Evolutionary conservation across 2,797 vertebrate species (phyloP).

Genomic region (Gymnocypris eckloni): DNA sequence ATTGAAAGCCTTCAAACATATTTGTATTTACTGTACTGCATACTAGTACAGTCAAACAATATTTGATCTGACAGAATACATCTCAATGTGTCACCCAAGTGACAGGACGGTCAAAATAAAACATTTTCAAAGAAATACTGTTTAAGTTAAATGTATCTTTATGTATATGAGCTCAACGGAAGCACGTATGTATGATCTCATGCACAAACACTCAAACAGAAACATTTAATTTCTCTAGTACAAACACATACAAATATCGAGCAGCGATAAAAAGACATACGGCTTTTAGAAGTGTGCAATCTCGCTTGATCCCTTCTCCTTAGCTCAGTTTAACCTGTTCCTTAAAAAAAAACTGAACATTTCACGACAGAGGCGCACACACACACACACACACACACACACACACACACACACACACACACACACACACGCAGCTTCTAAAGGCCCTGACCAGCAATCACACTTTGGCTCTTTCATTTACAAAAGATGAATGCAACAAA

Average conservation of each 20-base stretch:
- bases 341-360: background rate
- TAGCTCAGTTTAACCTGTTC: background rate
- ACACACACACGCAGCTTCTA: constrained; percentile 4
- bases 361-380: constrained; percentile 25
- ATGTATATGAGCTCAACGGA: background rate
- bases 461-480: constrained; percentile 16
- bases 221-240: constrained; percentile 6
- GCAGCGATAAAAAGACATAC: background rate
- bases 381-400: background rate
- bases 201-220: constrained; percentile 35
- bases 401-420: constrained; percentile 35
- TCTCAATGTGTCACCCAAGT: constrained; percentile 4
- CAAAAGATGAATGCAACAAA: background rate
- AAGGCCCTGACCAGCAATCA: constrained; percentile 22
- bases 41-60: constrained; percentile 17
- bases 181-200: constrained; percentile 46
- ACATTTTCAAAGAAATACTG: background rate
- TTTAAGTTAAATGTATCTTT: background rate
- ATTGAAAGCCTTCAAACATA: constrained; percentile 27
- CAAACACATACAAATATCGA: background rate
- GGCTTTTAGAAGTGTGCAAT: constrained; percentile 4
- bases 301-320: background rate
- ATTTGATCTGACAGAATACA: background rate
- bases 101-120: background rate
- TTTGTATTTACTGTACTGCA: constrained; percentile 11